Evolutionary conservation across 2,797 vertebrate species (phyloP).

Genomic region (Euthynnus affinis): DNA sequence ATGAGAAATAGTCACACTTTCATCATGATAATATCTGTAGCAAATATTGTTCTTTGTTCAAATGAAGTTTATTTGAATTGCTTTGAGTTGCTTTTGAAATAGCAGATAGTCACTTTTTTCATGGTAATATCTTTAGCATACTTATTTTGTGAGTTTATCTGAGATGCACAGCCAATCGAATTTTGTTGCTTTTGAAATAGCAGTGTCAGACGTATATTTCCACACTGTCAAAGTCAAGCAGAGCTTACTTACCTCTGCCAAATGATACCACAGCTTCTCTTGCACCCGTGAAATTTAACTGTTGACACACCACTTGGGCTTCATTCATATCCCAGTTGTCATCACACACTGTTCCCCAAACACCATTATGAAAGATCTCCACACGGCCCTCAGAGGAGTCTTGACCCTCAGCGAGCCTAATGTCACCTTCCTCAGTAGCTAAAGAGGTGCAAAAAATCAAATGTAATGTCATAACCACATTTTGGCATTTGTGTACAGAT

Average conservation of each 20-base stretch:
- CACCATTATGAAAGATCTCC: conserved; percentile 65
- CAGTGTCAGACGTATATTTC: too few relatives aligned
- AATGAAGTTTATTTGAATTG: too few relatives aligned
- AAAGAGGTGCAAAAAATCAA: neutral
- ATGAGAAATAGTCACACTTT: neutral
- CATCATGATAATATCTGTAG: neutral
- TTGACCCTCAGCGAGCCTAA: conserved; percentile 54
- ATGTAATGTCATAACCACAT: neutral
- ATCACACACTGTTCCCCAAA: conserved; percentile 70
- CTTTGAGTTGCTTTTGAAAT: too few relatives aligned
- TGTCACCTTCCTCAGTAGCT: conserved; percentile 46
- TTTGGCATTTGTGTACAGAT: neutral
- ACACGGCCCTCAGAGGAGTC: conserved; percentile 61
- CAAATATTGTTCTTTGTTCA: too few relatives aligned
- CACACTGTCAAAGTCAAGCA: neutral
- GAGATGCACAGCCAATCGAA: too few relatives aligned
- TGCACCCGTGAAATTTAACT: conserved; percentile 52
- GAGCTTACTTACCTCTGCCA: conserved; percentile 44
- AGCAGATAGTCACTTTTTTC: too few relatives aligned
- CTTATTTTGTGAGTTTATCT: too few relatives aligned
- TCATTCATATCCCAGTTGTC: conserved; percentile 55
- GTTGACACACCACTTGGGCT: conserved; percentile 55
- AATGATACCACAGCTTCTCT: conserved; percentile 10
- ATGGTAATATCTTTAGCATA: too few relatives aligned
- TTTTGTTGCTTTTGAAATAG: too few relatives aligned